These are phyloP conservation scores for Belonocnema kinseyi DNA, from an alignment of 1,140 invertebrate genomes.

Conservation along the genomic window DNA sequence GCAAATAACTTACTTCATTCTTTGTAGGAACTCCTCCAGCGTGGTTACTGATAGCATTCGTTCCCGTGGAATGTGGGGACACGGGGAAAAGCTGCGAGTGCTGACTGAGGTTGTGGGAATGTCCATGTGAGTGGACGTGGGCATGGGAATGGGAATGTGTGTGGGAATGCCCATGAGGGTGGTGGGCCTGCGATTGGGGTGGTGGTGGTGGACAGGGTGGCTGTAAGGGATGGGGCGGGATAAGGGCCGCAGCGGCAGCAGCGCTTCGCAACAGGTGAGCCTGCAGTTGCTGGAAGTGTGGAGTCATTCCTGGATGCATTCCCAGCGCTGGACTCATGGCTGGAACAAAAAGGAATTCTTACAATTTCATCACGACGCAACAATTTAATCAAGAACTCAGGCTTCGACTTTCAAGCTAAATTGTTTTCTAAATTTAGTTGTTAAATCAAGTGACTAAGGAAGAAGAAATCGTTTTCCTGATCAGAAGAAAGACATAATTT, in stretches of 20 bases:
- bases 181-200: conserved; percentile 72
- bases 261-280: conserved; percentile 82
- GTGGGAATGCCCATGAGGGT: conserved; percentile 54
- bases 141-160: conserved; percentile 47
- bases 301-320: conserved; percentile 80
- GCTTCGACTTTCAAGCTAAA: not conserved
- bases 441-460: too few species aligned
- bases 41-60: conserved; percentile 68
- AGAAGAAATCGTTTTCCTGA: too few species aligned
- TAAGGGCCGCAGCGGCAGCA: conserved; percentile 78
- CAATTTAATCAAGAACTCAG: conserved; percentile 16
- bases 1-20: conserved; percentile 65
- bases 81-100: conserved; percentile 70
- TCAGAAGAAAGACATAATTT: too few species aligned
- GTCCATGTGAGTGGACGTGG: conserved; percentile 47
- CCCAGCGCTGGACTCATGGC: conserved; percentile 82
- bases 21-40: conserved; percentile 66
- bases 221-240: conserved; percentile 75
- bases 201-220: conserved; percentile 74
- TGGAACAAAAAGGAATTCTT: conserved; percentile 44
- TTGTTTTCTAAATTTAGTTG: too few species aligned
- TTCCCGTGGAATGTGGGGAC: conserved; percentile 69
- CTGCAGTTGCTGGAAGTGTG: conserved; percentile 86
- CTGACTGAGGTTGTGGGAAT: conserved; percentile 36
- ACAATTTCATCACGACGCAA: not conserved